Conservation (phyloP, 2,888 invertebrate species). For the Melanotus villosus region DNA sequence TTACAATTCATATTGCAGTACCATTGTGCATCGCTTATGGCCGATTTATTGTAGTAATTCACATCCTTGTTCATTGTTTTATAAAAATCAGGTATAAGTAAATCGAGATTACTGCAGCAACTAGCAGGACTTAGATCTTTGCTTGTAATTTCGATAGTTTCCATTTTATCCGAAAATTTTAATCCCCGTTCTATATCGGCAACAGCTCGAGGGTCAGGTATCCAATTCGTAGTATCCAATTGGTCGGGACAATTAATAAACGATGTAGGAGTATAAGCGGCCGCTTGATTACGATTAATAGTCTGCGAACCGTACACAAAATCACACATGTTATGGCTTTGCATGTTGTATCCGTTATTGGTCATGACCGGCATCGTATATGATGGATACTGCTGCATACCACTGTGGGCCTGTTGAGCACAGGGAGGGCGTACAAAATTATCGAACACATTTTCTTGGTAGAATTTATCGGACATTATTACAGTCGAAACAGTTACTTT, state of each 20-base stretch:
- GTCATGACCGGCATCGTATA: constrained; percentile 36
- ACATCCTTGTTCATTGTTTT: constrained; percentile 56
- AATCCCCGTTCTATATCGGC: constrained; percentile 51
- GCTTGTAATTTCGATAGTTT: constrained; percentile 61
- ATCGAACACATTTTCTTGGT: constrained; percentile 29
- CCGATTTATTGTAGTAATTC: constrained; percentile 50
- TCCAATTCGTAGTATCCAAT: constrained; percentile 50
- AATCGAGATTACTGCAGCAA: constrained; percentile 61
- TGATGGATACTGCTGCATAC: constrained; percentile 42
- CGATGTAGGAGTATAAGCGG: constrained; percentile 41
- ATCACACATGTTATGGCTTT: constrained; percentile 43
- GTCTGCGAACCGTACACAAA: constrained; percentile 49
- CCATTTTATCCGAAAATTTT: constrained; percentile 60
- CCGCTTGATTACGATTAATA: constrained; percentile 47
- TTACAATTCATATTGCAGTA: constrained; percentile 53
- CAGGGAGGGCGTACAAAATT: constrained; percentile 45
- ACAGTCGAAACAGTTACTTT: background rate
- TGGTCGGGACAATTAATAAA: constrained; percentile 44
- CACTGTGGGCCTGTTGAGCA: constrained; percentile 49
- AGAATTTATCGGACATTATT: constrained; percentile 37
- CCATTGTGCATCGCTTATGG: constrained; percentile 54
- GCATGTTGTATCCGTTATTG: constrained; percentile 38
- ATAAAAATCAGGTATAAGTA: constrained; percentile 58
- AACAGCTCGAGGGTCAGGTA: constrained; percentile 51
- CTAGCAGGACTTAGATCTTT: constrained; percentile 64